Conservation (phyloP, 2,888 invertebrate genomes). For the Escarpia spicata region DNA sequence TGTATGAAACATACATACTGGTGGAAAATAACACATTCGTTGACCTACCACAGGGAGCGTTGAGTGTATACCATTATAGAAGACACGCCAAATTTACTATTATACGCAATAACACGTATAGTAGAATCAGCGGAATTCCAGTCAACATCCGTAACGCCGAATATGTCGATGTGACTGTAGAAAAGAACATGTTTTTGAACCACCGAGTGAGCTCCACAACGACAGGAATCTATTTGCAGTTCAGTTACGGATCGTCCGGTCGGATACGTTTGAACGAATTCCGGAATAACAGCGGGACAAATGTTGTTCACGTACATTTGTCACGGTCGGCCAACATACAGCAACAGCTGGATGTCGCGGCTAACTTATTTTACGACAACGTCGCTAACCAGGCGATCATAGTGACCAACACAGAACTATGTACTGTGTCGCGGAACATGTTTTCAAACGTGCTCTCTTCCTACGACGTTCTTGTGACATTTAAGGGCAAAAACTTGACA, state of each 20-base stretch:
- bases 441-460: constrained; percentile 28
- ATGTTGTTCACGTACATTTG: constrained; percentile 17
- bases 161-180: constrained; percentile 17
- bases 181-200: constrained; percentile 24
- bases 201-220: neutral
- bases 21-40: constrained; percentile 6
- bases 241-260: neutral
- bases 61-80: neutral
- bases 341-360: neutral
- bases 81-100: neutral
- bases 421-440: constrained; percentile 25
- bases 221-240: neutral
- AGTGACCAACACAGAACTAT: neutral
- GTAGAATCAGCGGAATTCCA: constrained; percentile 21
- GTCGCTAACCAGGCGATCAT: constrained; percentile 20
- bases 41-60: neutral
- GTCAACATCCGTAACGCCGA: constrained; percentile 22
- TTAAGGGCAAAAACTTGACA: no score
- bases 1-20: neutral
- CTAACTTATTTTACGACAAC: constrained; percentile 30
- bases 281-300: constrained; percentile 22
- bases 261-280: constrained; percentile 26
- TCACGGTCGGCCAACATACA: neutral
- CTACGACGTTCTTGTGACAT: constrained; percentile 14
- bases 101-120: constrained; percentile 27